Evolutionary conservation across 2,113 vertebrate species (phyloP).

Genomic region (Podiceps cristatus): DNA sequence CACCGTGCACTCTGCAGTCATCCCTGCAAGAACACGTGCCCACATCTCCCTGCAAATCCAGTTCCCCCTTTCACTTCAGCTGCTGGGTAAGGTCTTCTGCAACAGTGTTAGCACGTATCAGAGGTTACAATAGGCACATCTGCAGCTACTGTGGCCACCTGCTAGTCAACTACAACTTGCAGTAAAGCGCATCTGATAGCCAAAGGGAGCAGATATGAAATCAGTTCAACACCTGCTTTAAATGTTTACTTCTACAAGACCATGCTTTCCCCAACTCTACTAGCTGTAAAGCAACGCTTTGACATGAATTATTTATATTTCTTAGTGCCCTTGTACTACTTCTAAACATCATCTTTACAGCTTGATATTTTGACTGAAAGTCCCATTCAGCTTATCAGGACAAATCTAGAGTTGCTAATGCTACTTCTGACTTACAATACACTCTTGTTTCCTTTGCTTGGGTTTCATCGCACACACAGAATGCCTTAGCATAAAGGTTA

Average conservation of each 20-base stretch:
- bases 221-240: neutral
- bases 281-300: neutral
- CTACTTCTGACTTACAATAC: neutral
- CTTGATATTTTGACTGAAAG: neutral
- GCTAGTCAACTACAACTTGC: neutral
- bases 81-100: neutral
- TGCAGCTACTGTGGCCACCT: neutral
- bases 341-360: neutral
- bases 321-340: neutral
- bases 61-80: neutral
- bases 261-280: neutral
- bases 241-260: neutral
- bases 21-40: accelerated
- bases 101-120: accelerated
- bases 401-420: neutral
- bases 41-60: accelerated
- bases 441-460: neutral
- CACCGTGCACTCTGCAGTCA: neutral
- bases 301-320: neutral
- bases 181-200: neutral
- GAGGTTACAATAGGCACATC: neutral
- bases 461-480: neutral
- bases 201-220: neutral
- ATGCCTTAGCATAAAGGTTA: neutral
- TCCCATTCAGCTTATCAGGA: neutral